Conservation (phyloP, 2,113 vertebrate species). For the Odocoileus hemionus region DNA sequence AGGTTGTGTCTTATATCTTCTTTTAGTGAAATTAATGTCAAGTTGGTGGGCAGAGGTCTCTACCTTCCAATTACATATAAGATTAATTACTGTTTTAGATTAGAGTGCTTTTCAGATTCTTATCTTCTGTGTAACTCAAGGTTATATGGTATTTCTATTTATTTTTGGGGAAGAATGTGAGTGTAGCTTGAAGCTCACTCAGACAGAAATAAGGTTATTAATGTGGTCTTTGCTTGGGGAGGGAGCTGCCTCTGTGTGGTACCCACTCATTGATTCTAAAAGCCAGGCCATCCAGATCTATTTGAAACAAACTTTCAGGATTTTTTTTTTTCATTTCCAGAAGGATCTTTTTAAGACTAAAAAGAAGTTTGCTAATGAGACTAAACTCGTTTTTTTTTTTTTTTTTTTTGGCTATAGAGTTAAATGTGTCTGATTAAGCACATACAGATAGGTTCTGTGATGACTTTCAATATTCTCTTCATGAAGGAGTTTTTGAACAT, state of each 20-base stretch:
- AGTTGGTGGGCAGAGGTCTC: constrained; percentile 36
- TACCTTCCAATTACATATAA: constrained; percentile 40
- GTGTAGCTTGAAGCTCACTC: neutral
- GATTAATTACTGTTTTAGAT: constrained; percentile 30
- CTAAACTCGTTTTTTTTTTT: neutral
- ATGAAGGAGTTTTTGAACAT: neutral
- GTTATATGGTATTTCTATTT: neutral
- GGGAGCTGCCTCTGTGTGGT: neutral
- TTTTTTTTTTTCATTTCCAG: neutral
- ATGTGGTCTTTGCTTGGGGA: neutral
- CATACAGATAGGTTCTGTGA: neutral
- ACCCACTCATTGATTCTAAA: neutral
- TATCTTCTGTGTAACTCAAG: constrained; percentile 22
- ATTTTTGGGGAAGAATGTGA: neutral
- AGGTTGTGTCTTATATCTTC: constrained; percentile 28
- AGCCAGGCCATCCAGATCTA: neutral
- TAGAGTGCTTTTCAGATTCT: constrained; percentile 20
- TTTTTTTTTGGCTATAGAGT: neutral
- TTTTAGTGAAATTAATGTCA: constrained; percentile 46
- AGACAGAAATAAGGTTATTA: neutral
- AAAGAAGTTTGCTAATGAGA: neutral
- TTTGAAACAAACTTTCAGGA: neutral
- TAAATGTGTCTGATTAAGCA: neutral
- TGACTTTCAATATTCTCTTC: neutral
- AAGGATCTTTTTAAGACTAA: neutral